Percentiles rank a stretch among this genome's conserved stretches.
These are phyloP conservation scores for Drosophila santomea DNA, from an alignment of 1,140 invertebrate species.

Conservation along the genomic window DNA sequence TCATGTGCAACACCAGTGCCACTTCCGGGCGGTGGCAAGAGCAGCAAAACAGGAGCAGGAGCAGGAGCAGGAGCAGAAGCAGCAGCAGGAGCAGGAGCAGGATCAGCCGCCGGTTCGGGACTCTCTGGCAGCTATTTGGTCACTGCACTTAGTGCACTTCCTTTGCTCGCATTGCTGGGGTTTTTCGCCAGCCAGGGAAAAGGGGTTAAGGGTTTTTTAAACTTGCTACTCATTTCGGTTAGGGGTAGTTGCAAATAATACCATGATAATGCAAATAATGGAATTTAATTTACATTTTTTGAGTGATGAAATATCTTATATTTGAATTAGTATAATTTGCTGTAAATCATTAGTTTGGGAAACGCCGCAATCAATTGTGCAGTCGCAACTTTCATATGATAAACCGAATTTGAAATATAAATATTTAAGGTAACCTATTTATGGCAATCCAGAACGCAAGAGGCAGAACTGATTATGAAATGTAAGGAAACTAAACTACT, in stretches of 20 bases:
- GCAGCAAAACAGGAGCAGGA: conserved; percentile 15
- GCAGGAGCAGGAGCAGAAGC: conserved; percentile 15
- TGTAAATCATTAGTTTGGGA: no score
- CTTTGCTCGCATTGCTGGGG: conserved; percentile 62
- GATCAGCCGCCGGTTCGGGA: conserved; percentile 29
- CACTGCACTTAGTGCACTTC: conserved; percentile 79
- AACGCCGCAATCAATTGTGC: no score
- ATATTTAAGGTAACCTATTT: no score
- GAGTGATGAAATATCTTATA: no score
- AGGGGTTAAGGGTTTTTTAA: conserved; percentile 28
- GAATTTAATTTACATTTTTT: no score
- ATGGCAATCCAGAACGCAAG: no score
- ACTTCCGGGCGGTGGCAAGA: conserved; percentile 54
- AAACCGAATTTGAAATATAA: no score
- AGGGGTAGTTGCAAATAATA: not conserved
- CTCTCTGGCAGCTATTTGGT: conserved; percentile 69
- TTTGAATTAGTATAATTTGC: no score
- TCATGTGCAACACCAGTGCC: conserved; percentile 70
- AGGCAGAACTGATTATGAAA: no score
- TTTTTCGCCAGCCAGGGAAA: conserved; percentile 42
- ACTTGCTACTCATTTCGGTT: conserved; percentile 13
- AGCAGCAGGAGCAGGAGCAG: conserved; percentile 15
- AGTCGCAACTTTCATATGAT: no score
- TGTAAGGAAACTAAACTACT: no score
- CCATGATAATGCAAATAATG: no score